These are phyloP conservation scores for Matsumyia berberina DNA, from an alignment of 2,888 invertebrate genomes.

Conservation along the genomic window DNA sequence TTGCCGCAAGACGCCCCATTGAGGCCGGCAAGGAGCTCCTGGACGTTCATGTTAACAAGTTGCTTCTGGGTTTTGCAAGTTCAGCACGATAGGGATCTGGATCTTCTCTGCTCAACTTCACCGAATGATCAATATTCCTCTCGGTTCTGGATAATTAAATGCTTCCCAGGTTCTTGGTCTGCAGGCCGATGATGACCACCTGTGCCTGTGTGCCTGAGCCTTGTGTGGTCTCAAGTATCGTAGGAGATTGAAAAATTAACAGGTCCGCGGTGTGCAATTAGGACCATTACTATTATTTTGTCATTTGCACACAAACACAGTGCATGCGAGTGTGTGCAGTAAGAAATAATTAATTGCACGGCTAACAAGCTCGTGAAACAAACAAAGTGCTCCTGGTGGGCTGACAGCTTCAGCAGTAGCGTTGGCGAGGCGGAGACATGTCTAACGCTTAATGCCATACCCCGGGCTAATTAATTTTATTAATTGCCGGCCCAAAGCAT, in stretches of 20 bases:
- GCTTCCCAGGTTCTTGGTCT: constrained; percentile 20
- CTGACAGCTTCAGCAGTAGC: constrained; percentile 48
- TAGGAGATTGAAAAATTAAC: constrained; percentile 72
- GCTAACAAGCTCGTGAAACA: constrained; percentile 68
- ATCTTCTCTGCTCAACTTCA: constrained; percentile 22
- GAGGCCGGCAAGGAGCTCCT: constrained; percentile 37
- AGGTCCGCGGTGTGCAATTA: constrained; percentile 68
- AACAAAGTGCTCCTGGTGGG: constrained; percentile 69
- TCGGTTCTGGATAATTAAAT: constrained; percentile 69
- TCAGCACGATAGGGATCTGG: constrained; percentile 48
- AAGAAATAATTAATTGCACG: constrained; percentile 65
- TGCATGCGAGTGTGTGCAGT: constrained; percentile 38
- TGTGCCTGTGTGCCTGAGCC: constrained; percentile 48
- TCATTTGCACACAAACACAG: constrained; percentile 64
- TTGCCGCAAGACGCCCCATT: constrained; percentile 47
- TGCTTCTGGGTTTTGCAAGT: constrained; percentile 60
- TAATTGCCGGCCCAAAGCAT: constrained; percentile 73
- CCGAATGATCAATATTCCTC: constrained; percentile 66
- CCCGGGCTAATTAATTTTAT: constrained; percentile 74
- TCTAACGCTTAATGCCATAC: constrained; percentile 74
- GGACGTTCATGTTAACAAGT: constrained; percentile 65
- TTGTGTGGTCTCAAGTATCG: constrained; percentile 70
- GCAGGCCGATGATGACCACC: constrained; percentile 64
- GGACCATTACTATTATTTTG: constrained; percentile 76
- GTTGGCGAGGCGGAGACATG: constrained; percentile 68